A percentile compares a stretch with the other conserved stretches of the same genome.
These are phyloP conservation scores for Iphiclides podalirius DNA, from an alignment of 2,888 invertebrate species.

Conservation along the genomic window DNA sequence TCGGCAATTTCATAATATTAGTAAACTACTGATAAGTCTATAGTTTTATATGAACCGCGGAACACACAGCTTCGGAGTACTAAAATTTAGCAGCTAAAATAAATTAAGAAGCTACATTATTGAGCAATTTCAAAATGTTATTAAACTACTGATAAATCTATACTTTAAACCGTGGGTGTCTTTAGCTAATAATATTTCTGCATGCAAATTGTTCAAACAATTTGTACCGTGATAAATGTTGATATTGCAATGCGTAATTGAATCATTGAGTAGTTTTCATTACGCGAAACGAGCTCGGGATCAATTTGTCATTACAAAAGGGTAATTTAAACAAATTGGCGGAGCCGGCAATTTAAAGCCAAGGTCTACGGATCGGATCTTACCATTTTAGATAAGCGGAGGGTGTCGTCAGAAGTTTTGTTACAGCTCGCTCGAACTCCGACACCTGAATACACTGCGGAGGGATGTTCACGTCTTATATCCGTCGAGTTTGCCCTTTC, in stretches of 20 bases:
- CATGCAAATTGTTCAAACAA: conserved; percentile 4
- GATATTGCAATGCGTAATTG: conserved; percentile 6
- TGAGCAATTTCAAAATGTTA: neutral
- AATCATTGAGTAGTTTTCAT: conserved; percentile 7
- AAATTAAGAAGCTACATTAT: too few species aligned
- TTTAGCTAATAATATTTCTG: neutral
- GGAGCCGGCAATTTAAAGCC: neutral
- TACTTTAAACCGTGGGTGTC: neutral
- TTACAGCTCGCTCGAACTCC: conserved; percentile 43
- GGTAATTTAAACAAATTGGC: conserved; percentile 18
- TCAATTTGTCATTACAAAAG: conserved; percentile 12
- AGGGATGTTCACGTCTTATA: conserved; percentile 72
- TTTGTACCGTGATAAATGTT: neutral
- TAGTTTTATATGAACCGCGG: too few species aligned
- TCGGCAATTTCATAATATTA: too few species aligned
- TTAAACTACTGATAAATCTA: too few species aligned
- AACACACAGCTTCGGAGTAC: too few species aligned
- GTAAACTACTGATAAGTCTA: too few species aligned
- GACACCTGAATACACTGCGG: conserved; percentile 52
- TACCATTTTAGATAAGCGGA: conserved; percentile 62
- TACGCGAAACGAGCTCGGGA: conserved; percentile 8
- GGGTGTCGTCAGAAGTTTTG: conserved; percentile 36
- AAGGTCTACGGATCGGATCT: too few species aligned
- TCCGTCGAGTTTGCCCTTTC: conserved; percentile 69
- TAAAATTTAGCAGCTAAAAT: too few species aligned